phyloP scores from a whole-genome alignment of 2,113 vertebrate genomes.

The Noctilio leporinus region DNA sequence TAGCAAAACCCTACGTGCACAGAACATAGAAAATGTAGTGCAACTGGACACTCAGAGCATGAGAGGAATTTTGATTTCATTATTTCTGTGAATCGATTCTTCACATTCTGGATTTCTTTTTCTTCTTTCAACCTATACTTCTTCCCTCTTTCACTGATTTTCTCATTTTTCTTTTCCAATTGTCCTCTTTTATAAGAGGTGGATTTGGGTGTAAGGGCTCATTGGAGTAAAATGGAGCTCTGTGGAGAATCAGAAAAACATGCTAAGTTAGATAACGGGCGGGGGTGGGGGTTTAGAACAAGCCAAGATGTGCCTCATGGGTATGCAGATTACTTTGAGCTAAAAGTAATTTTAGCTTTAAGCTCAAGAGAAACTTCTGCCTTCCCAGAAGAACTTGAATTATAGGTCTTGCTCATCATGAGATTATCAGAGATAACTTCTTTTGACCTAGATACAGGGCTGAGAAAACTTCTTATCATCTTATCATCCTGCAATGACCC shows the following conservation, averaged over 20 bases:
- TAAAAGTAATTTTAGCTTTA: background rate
- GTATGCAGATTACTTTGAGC: background rate
- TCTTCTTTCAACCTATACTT: background rate
- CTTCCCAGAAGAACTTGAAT: background rate
- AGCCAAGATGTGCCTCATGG: background rate
- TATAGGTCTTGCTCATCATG: background rate
- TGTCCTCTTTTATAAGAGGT: background rate
- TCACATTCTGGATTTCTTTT: background rate
- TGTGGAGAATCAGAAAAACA: background rate
- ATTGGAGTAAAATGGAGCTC: background rate
- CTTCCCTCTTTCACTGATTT: background rate
- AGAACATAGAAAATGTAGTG: background rate
- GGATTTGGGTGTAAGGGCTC: background rate
- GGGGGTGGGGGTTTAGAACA: background rate
- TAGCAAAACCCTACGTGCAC: background rate
- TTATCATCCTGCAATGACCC: background rate
- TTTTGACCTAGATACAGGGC: background rate
- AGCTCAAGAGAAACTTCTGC: background rate
- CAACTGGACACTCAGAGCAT: background rate
- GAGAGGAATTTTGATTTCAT: background rate
- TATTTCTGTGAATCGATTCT: background rate
- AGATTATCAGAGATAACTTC: background rate
- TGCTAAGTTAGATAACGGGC: background rate
- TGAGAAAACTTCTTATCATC: background rate
- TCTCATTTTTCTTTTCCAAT: background rate